Evolutionary conservation across 2,113 vertebrate genomes (phyloP).

Genomic region (Onychorhynchus coronatus): DNA sequence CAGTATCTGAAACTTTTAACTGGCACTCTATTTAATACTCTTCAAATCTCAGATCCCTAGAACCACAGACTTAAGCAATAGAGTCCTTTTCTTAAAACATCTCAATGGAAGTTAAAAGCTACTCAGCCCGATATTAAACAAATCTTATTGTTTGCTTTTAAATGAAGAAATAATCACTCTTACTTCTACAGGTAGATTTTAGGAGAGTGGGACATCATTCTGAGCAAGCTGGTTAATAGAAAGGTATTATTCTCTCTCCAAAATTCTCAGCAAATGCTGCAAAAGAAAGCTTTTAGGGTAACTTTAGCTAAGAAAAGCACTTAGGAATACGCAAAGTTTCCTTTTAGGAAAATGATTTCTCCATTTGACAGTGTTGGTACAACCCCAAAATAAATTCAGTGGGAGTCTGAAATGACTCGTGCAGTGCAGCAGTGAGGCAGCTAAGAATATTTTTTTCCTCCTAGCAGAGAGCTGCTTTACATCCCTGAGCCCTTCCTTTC

Average conservation of each 20-base stretch:
- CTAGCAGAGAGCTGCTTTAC: slow-evolving; percentile 46
- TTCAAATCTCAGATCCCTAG: not conserved
- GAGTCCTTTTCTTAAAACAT: not conserved
- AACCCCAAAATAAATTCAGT: slow-evolving; percentile 68
- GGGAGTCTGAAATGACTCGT: slow-evolving; percentile 56
- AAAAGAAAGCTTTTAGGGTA: slow-evolving; percentile 52
- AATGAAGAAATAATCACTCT: not conserved
- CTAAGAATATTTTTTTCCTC: slow-evolving; percentile 51
- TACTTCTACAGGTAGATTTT: slow-evolving; percentile 37
- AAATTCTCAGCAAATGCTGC: not conserved
- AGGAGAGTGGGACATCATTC: not conserved
- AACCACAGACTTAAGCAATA: not conserved
- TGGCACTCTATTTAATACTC: not conserved
- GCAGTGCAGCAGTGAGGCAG: slow-evolving; percentile 31
- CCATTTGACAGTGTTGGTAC: slow-evolving; percentile 61
- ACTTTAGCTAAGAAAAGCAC: slow-evolving; percentile 63
- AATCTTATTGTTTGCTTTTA: not conserved
- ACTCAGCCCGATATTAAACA: not conserved
- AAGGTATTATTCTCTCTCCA: not conserved
- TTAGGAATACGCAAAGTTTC: slow-evolving; percentile 59
- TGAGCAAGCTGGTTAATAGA: not conserved
- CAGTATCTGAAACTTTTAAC: not conserved
- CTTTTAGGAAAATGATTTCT: slow-evolving; percentile 59
- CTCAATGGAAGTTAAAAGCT: not conserved
- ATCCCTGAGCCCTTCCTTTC: not conserved